Evolutionary conservation across 2,113 vertebrate species (phyloP).

Genomic region (Hiodon alosoides): DNA sequence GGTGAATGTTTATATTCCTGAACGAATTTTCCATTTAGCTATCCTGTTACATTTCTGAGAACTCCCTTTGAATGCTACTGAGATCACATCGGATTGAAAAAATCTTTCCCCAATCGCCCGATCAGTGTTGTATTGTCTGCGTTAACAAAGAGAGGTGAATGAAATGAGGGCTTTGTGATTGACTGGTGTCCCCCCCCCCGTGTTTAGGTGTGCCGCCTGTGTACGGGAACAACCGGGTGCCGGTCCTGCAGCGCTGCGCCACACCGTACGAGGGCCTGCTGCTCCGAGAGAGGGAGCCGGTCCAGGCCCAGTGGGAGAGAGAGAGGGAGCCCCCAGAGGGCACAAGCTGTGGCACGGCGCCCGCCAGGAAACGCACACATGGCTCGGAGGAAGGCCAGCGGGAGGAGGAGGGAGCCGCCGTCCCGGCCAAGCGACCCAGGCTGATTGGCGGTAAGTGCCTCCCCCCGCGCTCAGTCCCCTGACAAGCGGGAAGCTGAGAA

Average conservation of each 20-base stretch:
- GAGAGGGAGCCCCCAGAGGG: constrained; percentile 46
- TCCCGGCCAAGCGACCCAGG: constrained; percentile 68
- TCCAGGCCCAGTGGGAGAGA: constrained; percentile 31
- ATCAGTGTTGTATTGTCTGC: too few relatives aligned
- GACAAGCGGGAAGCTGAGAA: constrained; percentile 65
- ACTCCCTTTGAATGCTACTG: constrained; percentile 40
- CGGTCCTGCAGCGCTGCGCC: constrained; percentile 55
- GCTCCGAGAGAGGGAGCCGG: constrained; percentile 32
- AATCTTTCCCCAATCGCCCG: constrained; percentile 56
- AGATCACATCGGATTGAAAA: constrained; percentile 56
- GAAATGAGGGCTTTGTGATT: constrained; percentile 51
- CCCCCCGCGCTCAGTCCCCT: constrained; percentile 25
- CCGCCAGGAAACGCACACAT: constrained; percentile 71
- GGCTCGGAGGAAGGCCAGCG: constrained; percentile 62
- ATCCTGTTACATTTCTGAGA: constrained; percentile 31
- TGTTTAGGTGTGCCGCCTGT: constrained; percentile 43
- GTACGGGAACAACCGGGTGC: constrained; percentile 52
- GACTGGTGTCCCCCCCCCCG: constrained; percentile 25
- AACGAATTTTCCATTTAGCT: constrained; percentile 17
- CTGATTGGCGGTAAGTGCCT: constrained; percentile 33
- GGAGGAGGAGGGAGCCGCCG: constrained; percentile 46
- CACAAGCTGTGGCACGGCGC: constrained; percentile 52
- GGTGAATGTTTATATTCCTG: constrained; percentile 26
- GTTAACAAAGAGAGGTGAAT: too few relatives aligned
- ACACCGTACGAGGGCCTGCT: constrained; percentile 40